phyloP scores from a whole-genome alignment of 2,797 vertebrate species.

The Agapornis canus region DNA sequence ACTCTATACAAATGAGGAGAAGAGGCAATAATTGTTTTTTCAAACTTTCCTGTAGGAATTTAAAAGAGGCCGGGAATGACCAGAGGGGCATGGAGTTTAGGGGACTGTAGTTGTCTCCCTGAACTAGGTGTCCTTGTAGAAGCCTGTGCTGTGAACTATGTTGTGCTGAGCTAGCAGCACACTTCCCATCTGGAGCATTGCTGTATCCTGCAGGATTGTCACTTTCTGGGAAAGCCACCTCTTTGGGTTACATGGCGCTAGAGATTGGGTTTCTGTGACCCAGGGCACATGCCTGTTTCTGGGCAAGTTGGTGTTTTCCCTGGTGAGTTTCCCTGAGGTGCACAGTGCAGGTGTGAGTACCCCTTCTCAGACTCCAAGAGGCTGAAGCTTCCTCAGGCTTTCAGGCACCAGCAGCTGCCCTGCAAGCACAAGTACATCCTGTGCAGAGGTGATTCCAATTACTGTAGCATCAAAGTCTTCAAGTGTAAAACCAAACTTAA shows the following conservation, averaged over 20 bases:
- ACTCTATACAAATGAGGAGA: background rate
- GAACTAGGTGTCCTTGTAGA: background rate
- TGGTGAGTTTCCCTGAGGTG: background rate
- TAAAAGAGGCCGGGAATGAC: background rate
- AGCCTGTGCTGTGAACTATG: background rate
- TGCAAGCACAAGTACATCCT: background rate
- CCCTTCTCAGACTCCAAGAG: background rate
- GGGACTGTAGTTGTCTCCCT: background rate
- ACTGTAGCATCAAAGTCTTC: background rate
- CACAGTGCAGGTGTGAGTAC: fast-evolving
- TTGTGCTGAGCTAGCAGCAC: background rate
- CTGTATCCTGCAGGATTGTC: background rate
- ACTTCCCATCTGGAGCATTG: fast-evolving
- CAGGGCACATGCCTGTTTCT: background rate
- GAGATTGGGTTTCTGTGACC: background rate
- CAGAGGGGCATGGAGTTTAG: background rate
- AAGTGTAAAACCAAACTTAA: background rate
- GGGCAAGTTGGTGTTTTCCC: background rate
- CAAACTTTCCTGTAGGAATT: background rate
- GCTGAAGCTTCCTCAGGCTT: background rate
- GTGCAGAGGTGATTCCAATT: background rate
- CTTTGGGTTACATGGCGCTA: background rate
- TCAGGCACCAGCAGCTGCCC: background rate
- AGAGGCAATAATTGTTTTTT: background rate
- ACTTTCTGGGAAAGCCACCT: background rate